A percentile compares a stretch with the other conserved stretches of the same genome.
These are phyloP conservation scores for Himalopsyche anomala DNA, from an alignment of 2,888 invertebrate species.

Conservation along the genomic window DNA sequence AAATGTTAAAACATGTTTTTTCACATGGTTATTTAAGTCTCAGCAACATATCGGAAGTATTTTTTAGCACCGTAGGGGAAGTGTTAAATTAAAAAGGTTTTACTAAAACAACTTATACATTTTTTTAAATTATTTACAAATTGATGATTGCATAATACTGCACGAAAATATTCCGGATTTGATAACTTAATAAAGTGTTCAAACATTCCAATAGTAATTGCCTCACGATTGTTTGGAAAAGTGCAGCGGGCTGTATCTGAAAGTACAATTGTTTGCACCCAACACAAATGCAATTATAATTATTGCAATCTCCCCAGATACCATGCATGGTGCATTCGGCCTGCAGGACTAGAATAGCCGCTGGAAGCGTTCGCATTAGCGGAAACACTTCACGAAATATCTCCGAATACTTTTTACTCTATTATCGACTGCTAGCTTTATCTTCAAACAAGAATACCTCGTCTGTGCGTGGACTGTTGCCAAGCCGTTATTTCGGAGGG, in stretches of 20 bases:
- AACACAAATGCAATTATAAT: conserved; percentile 19
- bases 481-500: conserved; percentile 44
- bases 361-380: conserved; percentile 27
- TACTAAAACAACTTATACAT: too few relatives aligned
- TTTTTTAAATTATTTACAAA: too few relatives aligned
- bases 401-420: conserved; percentile 51
- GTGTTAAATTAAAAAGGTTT: too few relatives aligned
- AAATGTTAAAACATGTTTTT: too few relatives aligned
- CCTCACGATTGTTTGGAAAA: neutral
- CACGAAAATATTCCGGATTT: too few relatives aligned
- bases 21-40: too few relatives aligned
- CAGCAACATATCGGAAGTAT: too few relatives aligned
- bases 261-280: neutral
- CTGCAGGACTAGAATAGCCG: conserved; percentile 50
- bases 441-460: conserved; percentile 55
- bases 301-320: conserved; percentile 21
- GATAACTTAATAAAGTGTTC: too few relatives aligned
- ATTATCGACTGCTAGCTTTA: conserved; percentile 56
- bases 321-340: conserved; percentile 37
- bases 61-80: too few relatives aligned
- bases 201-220: too few relatives aligned
- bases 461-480: conserved; percentile 50
- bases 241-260: neutral
- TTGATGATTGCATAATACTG: too few relatives aligned
- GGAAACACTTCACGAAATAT: conserved; percentile 46